Evolutionary conservation across 2,797 vertebrate genomes (phyloP).

Genomic region (Cossypha heuglini): DNA sequence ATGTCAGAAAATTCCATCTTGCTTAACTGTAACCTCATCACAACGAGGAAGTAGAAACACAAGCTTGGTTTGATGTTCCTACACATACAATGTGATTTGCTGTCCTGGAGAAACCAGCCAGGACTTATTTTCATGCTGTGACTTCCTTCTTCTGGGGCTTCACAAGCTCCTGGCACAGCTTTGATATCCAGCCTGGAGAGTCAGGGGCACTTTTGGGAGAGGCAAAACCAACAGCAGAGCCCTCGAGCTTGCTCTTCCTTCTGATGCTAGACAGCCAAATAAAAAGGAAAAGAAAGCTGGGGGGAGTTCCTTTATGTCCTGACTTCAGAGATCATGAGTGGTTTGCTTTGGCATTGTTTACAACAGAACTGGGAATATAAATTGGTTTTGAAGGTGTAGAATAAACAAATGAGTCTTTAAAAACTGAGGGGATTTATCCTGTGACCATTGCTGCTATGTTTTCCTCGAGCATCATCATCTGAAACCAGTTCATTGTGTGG

Average conservation of each 20-base stretch:
- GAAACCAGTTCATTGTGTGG: neutral
- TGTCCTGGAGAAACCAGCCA: neutral
- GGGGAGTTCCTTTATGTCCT: neutral
- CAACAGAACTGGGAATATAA: neutral
- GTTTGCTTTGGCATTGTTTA: neutral
- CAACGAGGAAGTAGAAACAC: neutral
- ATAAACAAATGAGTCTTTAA: neutral
- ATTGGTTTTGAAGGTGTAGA: neutral
- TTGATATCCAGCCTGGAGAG: neutral
- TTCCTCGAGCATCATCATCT: neutral
- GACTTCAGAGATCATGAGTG: neutral
- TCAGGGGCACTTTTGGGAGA: neutral
- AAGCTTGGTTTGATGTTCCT: neutral
- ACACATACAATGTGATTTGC: neutral
- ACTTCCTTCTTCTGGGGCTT: constrained; percentile 5
- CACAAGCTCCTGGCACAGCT: neutral
- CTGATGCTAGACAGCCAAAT: neutral
- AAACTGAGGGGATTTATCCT: neutral
- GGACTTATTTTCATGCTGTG: neutral
- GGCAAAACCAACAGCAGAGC: neutral
- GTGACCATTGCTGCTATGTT: neutral
- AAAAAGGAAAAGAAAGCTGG: neutral
- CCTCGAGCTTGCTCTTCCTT: neutral
- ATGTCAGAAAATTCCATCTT: neutral
- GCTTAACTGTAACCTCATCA: neutral